phyloP scores from a whole-genome alignment of 2,797 vertebrate species.

The Ataeniobius toweri region DNA sequence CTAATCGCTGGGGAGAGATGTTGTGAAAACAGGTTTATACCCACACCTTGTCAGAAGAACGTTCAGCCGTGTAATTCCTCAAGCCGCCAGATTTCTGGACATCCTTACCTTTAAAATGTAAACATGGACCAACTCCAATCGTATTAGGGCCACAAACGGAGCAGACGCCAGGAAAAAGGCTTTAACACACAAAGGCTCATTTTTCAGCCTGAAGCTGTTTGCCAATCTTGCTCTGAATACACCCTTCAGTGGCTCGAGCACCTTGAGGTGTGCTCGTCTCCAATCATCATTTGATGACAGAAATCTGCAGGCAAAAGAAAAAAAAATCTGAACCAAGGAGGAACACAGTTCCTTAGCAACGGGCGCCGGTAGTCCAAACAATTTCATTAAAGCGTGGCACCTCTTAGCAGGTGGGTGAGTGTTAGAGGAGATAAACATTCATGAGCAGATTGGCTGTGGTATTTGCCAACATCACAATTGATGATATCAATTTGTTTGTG shows the following conservation, averaged over 20 bases:
- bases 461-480: slow-evolving; percentile 99
- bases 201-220: slow-evolving; percentile 80
- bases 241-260: slow-evolving; percentile 88
- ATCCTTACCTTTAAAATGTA: slow-evolving; percentile 63
- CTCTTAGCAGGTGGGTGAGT: slow-evolving; percentile 99
- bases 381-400: slow-evolving; percentile 99
- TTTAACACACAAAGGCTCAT: slow-evolving; percentile 63
- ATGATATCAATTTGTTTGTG: slow-evolving; percentile 98
- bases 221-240: slow-evolving; percentile 87
- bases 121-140: slow-evolving; percentile 67
- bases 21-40: slow-evolving; percentile 50
- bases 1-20: slow-evolving; percentile 60
- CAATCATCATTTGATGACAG: slow-evolving; percentile 99
- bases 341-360: slow-evolving; percentile 98
- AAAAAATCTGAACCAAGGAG: slow-evolving; percentile 69
- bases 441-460: slow-evolving; percentile 93
- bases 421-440: slow-evolving; percentile 98
- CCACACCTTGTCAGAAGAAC: slow-evolving; percentile 64
- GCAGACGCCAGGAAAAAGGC: slow-evolving; percentile 44
- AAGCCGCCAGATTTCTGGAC: slow-evolving; percentile 43
- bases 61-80: slow-evolving; percentile 55
- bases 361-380: slow-evolving; percentile 94
- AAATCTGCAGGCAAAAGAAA: slow-evolving; percentile 89
- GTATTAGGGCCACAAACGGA: slow-evolving; percentile 61
- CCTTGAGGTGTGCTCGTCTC: slow-evolving; percentile 96